phyloP scores from a whole-genome alignment of 2,888 invertebrate species.

The Corbicula japonica region DNA sequence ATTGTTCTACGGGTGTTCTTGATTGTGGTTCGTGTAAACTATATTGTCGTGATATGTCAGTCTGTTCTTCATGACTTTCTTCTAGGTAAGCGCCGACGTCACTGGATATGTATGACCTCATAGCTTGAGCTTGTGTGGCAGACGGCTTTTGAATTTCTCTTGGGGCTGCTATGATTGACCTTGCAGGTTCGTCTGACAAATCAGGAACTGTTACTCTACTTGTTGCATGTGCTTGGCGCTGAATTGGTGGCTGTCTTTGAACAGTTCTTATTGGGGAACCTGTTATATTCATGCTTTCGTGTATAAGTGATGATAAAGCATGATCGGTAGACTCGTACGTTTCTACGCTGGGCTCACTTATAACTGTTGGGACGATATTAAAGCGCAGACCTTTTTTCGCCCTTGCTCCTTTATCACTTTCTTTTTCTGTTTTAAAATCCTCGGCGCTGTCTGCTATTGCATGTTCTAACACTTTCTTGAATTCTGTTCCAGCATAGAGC shows the following conservation, averaged over 20 bases:
- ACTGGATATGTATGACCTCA: conserved; percentile 8
- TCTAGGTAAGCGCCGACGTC: conserved; percentile 6
- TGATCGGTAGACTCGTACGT: conserved; percentile 58
- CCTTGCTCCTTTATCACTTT: conserved; percentile 33
- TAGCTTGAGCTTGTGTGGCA: neutral
- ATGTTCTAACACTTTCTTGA: conserved; percentile 70
- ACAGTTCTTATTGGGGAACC: conserved; percentile 25
- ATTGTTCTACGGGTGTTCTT: conserved; percentile 48
- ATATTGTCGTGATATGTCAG: conserved; percentile 40
- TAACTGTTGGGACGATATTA: conserved; percentile 67
- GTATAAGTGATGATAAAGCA: conserved; percentile 56
- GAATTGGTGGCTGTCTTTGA: conserved; percentile 26
- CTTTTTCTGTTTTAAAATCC: conserved; percentile 30
- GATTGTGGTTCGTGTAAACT: conserved; percentile 31
- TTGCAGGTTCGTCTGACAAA: conserved; percentile 25
- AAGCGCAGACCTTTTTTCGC: conserved; percentile 72
- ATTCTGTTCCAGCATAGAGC: conserved; percentile 68
- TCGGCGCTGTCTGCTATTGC: conserved; percentile 69
- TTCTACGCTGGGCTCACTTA: conserved; percentile 61
- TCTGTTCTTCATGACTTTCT: conserved; percentile 11
- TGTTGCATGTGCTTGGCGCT: conserved; percentile 9
- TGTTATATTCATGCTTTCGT: conserved; percentile 56
- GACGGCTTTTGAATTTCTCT: neutral
- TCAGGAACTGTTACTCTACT: conserved; percentile 14
- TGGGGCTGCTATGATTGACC: conserved; percentile 25